Conservation (phyloP, 2,797 vertebrate genomes). For the Oreonectes daqikongensis region DNA sequence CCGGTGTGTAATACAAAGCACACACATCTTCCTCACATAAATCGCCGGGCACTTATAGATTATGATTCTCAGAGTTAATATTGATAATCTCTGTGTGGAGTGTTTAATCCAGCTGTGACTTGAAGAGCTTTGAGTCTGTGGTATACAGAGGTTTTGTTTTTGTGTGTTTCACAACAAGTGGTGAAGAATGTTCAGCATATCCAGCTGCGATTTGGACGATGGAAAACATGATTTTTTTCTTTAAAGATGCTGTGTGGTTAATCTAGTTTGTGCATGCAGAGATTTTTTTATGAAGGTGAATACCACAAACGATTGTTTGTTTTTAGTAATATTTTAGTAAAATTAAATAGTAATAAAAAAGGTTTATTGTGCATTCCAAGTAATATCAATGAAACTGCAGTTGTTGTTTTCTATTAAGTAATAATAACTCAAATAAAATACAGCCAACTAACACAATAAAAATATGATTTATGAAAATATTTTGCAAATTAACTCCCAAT, state of each 20-base stretch:
- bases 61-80: conserved; percentile 16
- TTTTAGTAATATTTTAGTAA: too few species aligned
- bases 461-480: too few species aligned
- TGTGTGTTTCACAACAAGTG: conserved; percentile 36
- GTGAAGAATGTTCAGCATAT: neutral
- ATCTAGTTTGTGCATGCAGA: neutral
- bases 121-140: conserved; percentile 1
- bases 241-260: neutral
- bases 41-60: conserved; percentile 15
- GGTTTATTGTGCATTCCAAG: too few species aligned
- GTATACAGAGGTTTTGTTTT: conserved; percentile 1
- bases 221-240: neutral
- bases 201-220: conserved; percentile 7
- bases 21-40: conserved; percentile 29
- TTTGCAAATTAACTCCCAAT: too few species aligned
- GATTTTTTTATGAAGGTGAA: neutral
- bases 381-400: too few species aligned
- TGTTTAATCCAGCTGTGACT: conserved; percentile 17
- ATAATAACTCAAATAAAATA: too few species aligned
- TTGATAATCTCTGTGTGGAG: conserved; percentile 41
- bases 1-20: conserved; percentile 11
- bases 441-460: too few species aligned
- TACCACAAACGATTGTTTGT: neutral
- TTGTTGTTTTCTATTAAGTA: too few species aligned
- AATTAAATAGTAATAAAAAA: too few species aligned